Evolutionary conservation across 2,888 invertebrate genomes (phyloP), one percentile per base, ranked within the genome.

Genomic region (Phaonia tiefii): DNA sequence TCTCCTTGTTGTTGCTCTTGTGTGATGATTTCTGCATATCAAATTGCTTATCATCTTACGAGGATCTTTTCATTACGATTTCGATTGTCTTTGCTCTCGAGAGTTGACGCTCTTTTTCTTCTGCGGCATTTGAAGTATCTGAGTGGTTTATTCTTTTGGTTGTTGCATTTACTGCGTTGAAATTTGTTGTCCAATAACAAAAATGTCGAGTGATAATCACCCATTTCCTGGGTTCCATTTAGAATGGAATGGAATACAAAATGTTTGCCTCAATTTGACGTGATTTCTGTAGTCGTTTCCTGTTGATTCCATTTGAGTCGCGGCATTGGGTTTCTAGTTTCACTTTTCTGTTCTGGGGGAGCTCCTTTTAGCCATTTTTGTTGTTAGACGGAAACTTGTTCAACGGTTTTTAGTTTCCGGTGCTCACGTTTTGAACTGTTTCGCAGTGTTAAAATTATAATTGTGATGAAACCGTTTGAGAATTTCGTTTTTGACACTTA

Each of bases 211-310:
- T 88, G 88, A 87, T 89, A 88, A 88, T 85, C 75, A 78, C 56
- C 84, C 85, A 88, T 83, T 89, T 89, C 89, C 89, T 88, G 89
- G 87, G 86, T 86, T 85, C 86, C 86, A 86, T 85, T 79, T 17
- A 71, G 20, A 7, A 63, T 72, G 25, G n/a, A 54, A n/a, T n/a
- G n/a, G n/a, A n/a, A 31, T 31, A 71, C 58, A 39, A 72, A 31
- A 67, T 76, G 39, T 72, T 81, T 82, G 77, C 71, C 70, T 84
- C 76, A 51, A 76, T 86, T 86, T 88, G 88, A 88, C 86, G 84
- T 88, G 87, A 87, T 88, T 87, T 86, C 84, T 86, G 67, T 86
- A 87, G 88, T 87, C 86, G 87, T 80, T 88, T 88, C 88, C 88
- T 88, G 88, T 88, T 86, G 85, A 84, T 85, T 67, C 17, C 10